phyloP scores from a whole-genome alignment of 2,113 vertebrate genomes.

The Deroptyus accipitrinus region DNA sequence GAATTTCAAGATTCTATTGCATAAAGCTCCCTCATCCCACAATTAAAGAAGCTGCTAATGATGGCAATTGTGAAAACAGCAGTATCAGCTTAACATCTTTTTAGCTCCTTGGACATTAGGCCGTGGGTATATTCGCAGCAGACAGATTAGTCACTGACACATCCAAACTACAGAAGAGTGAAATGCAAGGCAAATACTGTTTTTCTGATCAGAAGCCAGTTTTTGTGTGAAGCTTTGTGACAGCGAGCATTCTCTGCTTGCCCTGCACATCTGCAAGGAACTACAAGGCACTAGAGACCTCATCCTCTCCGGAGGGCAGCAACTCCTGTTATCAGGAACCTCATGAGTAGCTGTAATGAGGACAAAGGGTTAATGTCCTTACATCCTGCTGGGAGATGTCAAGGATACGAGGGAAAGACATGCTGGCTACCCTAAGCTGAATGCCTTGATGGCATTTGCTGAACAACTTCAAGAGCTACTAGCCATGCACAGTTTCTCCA shows the following conservation, averaged over 20 bases:
- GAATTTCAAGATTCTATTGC: neutral
- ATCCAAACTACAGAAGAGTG: neutral
- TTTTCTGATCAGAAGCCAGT: neutral
- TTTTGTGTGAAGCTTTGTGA: neutral
- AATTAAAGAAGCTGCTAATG: neutral
- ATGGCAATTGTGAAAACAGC: neutral
- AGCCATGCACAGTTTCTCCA: neutral
- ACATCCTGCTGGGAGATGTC: neutral
- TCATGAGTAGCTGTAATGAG: neutral
- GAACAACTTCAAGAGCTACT: neutral
- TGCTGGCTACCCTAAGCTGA: neutral
- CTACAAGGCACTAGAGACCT: neutral
- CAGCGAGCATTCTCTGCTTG: neutral
- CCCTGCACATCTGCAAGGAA: neutral
- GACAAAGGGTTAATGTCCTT: neutral
- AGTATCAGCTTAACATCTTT: neutral
- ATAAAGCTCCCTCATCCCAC: neutral
- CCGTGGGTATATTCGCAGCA: neutral
- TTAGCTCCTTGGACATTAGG: neutral
- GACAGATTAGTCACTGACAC: fast-evolving
- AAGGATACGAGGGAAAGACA: neutral
- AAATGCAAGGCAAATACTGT: neutral
- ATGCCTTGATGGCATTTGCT: neutral
- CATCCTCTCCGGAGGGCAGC: neutral
- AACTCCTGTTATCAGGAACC: neutral